Percentiles rank a stretch among this genome's conserved stretches.
These are phyloP conservation scores for Gambelia wislizenii DNA, from an alignment of 2,797 vertebrate species.

Conservation along the genomic window DNA sequence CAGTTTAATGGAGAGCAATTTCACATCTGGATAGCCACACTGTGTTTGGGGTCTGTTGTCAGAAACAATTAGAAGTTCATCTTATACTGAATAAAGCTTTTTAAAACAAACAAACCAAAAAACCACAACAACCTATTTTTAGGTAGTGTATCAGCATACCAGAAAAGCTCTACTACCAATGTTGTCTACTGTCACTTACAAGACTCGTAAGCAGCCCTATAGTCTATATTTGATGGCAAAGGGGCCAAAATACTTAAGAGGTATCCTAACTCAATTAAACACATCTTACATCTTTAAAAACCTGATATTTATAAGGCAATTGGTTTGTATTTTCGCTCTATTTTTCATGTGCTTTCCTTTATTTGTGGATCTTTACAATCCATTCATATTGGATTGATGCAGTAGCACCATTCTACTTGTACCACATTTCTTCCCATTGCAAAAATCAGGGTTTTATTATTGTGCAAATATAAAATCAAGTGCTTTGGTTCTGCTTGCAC, in stretches of 20 bases:
- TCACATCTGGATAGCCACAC: slow-evolving; percentile 73
- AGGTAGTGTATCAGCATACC: not conserved
- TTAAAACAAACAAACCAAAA: slow-evolving; percentile 7
- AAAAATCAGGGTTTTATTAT: too few relatives aligned
- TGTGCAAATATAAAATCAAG: too few relatives aligned
- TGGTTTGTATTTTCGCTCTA: not conserved
- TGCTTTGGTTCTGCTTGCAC: too few relatives aligned
- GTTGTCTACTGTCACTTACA: not conserved
- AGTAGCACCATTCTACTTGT: not conserved
- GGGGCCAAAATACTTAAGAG: not conserved
- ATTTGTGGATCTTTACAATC: not conserved
- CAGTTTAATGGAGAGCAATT: slow-evolving; percentile 73
- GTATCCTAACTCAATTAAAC: too few relatives aligned
- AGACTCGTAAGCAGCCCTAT: not conserved
- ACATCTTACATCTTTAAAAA: not conserved
- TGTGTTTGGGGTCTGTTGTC: slow-evolving; percentile 59
- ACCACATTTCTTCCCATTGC: too few relatives aligned
- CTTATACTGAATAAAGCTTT: slow-evolving; percentile 8
- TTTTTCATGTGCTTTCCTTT: not conserved
- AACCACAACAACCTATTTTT: slow-evolving; percentile 5
- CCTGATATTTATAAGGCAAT: not conserved
- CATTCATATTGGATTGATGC: not conserved
- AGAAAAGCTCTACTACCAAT: not conserved
- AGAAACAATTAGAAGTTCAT: slow-evolving; percentile 68
- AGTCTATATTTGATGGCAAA: not conserved